These are phyloP conservation scores for Pygoscelis antarcticus DNA, from an alignment of 2,113 vertebrate species.

Conservation along the genomic window DNA sequence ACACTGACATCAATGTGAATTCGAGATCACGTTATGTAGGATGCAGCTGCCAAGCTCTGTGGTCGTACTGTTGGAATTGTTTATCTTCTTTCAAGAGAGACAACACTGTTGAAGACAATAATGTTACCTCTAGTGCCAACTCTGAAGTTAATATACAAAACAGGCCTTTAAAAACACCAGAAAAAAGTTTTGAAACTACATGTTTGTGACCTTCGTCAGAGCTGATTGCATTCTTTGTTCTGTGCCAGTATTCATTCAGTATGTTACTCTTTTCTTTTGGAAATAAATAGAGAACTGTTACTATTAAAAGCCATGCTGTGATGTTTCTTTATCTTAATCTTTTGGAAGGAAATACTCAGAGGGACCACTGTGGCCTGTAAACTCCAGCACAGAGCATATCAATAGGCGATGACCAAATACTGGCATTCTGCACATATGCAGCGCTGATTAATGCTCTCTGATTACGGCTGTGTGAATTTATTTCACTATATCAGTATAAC, in stretches of 20 bases:
- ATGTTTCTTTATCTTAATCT: not conserved
- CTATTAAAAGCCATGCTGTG: not conserved
- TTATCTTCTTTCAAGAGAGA: not conserved
- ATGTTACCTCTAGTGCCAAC: not conserved
- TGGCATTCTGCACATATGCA: not conserved
- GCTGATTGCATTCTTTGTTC: not conserved
- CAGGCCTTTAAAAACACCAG: not conserved
- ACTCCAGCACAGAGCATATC: not conserved
- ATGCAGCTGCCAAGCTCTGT: not conserved
- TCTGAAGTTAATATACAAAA: not conserved
- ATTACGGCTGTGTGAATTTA: not conserved
- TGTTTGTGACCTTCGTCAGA: not conserved
- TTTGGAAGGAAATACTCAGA: not conserved
- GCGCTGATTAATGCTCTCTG: fast-evolving
- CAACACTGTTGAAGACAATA: not conserved
- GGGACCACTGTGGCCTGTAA: not conserved
- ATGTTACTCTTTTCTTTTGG: not conserved
- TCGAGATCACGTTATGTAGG: not conserved
- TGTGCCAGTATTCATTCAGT: not conserved
- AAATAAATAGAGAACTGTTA: not conserved
- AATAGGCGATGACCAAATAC: not conserved
- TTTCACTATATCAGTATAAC: not conserved
- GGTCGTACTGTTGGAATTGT: not conserved
- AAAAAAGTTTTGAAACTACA: not conserved
- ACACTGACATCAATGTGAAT: not conserved